These are phyloP conservation scores for Aricia artaxerxes DNA, from an alignment of 2,888 invertebrate genomes.

Conservation along the genomic window DNA sequence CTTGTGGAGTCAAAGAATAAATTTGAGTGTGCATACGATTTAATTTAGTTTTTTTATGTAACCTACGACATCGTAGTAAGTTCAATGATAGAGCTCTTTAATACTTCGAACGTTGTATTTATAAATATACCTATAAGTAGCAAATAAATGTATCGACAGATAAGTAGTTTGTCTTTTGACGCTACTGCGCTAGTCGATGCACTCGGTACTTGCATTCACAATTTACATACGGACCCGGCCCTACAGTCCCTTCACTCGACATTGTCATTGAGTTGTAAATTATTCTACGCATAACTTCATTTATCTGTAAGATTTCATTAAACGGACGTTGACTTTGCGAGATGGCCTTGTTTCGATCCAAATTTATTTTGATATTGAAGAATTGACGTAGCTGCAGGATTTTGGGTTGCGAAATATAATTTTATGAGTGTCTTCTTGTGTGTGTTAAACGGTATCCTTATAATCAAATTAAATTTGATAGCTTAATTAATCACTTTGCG, in stretches of 20 bases:
- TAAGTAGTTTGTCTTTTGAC: not conserved
- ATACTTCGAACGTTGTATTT: not conserved
- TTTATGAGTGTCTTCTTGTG: conserved; percentile 8
- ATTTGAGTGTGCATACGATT: not conserved
- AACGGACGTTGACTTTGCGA: conserved; percentile 53
- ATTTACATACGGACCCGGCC: conserved; percentile 15
- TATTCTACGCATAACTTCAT: conserved; percentile 47
- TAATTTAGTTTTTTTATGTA: not conserved
- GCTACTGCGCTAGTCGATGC: conserved; percentile 11
- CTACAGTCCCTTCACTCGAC: conserved; percentile 32
- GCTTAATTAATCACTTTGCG: conserved; percentile 7
- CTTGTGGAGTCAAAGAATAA: not conserved
- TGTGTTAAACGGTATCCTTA: not conserved
- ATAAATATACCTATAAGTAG: too few species aligned
- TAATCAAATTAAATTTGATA: conserved; percentile 15
- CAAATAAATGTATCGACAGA: too few species aligned
- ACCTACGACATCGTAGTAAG: not conserved
- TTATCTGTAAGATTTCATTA: conserved; percentile 52
- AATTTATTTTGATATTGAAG: conserved; percentile 1
- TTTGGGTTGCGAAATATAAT: conserved; percentile 21
- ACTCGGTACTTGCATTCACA: conserved; percentile 26
- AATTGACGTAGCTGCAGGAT: not conserved
- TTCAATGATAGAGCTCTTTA: not conserved
- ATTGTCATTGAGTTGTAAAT: conserved; percentile 47
- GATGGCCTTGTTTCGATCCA: conserved; percentile 34